Evolutionary conservation across 2,888 invertebrate species (phyloP).

Genomic region (Adelognathus sp.): DNA sequence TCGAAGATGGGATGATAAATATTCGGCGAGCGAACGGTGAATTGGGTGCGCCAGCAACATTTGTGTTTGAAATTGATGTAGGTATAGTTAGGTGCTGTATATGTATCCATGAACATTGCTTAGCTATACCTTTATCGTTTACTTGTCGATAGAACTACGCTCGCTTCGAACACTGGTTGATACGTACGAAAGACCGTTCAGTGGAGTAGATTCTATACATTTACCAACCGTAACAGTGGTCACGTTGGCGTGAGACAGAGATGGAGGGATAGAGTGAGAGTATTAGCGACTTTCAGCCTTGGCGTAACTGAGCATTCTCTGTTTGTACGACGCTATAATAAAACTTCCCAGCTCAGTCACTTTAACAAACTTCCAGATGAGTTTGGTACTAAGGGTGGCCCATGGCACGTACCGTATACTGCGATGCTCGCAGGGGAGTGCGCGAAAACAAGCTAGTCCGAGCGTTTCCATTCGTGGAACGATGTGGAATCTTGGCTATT

Average conservation of each 20-base stretch:
- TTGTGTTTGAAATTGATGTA: background rate
- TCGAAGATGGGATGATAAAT: slow-evolving; percentile 10
- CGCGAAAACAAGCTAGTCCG: slow-evolving; percentile 18
- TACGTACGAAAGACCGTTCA: background rate
- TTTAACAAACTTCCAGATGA: slow-evolving; percentile 68
- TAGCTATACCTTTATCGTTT: background rate
- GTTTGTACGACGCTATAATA: slow-evolving; percentile 8
- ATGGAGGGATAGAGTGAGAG: background rate
- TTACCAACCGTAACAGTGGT: slow-evolving; percentile 8
- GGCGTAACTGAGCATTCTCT: background rate
- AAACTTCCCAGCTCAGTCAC: slow-evolving; percentile 64
- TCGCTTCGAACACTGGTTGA: background rate
- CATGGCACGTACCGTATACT: background rate
- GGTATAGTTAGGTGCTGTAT: background rate
- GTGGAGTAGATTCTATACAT: slow-evolving; percentile 17
- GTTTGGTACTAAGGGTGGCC: slow-evolving; percentile 37
- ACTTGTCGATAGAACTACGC: background rate
- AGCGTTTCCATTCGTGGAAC: background rate
- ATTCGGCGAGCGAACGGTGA: slow-evolving; percentile 4
- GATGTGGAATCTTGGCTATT: background rate
- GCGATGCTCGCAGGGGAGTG: background rate
- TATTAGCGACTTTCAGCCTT: background rate
- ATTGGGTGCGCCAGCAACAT: background rate
- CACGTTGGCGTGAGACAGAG: background rate
- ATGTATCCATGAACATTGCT: background rate